Base-by-base conservation (phyloP, 2,113 vertebrate species). In the Sinosuthora webbiana region DNA sequence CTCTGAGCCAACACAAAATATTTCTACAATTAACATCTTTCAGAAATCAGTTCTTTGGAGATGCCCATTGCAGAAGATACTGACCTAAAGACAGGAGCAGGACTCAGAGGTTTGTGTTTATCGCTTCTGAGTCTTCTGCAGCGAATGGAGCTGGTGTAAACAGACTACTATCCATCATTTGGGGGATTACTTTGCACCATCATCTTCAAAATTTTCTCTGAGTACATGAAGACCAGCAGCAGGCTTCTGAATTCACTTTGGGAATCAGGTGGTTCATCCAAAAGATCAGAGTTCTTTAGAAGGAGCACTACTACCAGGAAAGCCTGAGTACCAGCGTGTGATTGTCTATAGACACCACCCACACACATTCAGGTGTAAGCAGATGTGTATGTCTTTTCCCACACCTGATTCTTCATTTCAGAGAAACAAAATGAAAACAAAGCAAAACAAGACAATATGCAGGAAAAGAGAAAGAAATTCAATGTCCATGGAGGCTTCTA, bases 281-380 rank as follows among this genome's bases (percentile, higher is more conserved):
- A 42, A 79, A 65, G 25, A 16, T 9, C 31, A 6, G 13, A 52
- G 50, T 35, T 14, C 1, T 60, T 64, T 31, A 20, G 14, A 76
- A 89, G 10, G 7, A 60, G 11, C 33, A 19, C 41, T 55, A 30
- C 41, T 41, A 44, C 35, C 55, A 47, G 33, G 3, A 2, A 25
- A 75, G 23, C 21, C 42, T 12, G 24, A 70, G 21, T 30, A 27
- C 3, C 39, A 31, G 27, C 0, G 0, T 17, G 15, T 41, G 41
- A 10, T 7, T 63, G 9, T 19, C 47, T 44, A 6, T 10, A 84
- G 42, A 47, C 28, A 53, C 12, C 30, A 74, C 8, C 5, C 14
- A 11, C 25, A 8, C 14, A 25, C 0, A 1, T 56, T 33, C 13
- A 42, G 15, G 7, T 39, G 10, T 18, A n/a, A 64, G n/a, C 6